Percentiles rank a stretch among this genome's conserved stretches.
Evolutionary conservation across 2,113 vertebrate genomes (phyloP).

Genomic region (Triplophysa rosa): DNA sequence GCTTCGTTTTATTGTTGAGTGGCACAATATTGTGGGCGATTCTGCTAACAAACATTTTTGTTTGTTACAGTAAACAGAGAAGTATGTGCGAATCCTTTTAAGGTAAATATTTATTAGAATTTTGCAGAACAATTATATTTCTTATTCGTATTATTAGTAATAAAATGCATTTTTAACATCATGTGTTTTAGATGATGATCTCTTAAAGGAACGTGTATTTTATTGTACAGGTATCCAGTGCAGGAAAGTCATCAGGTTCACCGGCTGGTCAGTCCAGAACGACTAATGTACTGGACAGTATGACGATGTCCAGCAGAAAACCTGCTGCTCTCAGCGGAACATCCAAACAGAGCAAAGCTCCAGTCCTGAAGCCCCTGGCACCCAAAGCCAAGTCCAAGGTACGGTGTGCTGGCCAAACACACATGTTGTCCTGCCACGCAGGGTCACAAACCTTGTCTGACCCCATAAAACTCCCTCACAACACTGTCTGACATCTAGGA

Average conservation of each 20-base stretch:
- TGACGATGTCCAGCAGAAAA: slow-evolving; percentile 80
- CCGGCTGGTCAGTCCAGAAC: slow-evolving; percentile 64
- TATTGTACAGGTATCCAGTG: slow-evolving; percentile 73
- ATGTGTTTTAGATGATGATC: neutral
- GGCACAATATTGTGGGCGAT: too few species aligned
- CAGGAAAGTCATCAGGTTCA: slow-evolving; percentile 69
- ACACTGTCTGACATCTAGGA: neutral
- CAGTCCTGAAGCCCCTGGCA: slow-evolving; percentile 86
- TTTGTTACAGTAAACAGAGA: slow-evolving; percentile 70
- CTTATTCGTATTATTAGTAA: too few species aligned
- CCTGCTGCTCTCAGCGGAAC: slow-evolving; percentile 54
- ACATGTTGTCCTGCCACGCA: neutral
- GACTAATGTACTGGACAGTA: slow-evolving; percentile 84
- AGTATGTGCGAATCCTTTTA: slow-evolving; percentile 90
- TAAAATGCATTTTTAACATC: neutral
- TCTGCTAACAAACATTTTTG: neutral
- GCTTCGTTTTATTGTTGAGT: neutral
- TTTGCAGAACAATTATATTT: too few species aligned
- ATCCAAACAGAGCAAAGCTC: slow-evolving; percentile 71
- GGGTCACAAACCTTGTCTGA: neutral
- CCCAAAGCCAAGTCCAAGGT: slow-evolving; percentile 88
- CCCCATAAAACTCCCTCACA: neutral
- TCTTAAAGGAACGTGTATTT: neutral
- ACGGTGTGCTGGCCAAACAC: slow-evolving; percentile 33
- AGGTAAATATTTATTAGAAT: slow-evolving; percentile 71